Evolutionary conservation across 2,113 vertebrate genomes (phyloP), one percentile per base, ranked within the genome.

Genomic region (Xiphophorus hellerii): DNA sequence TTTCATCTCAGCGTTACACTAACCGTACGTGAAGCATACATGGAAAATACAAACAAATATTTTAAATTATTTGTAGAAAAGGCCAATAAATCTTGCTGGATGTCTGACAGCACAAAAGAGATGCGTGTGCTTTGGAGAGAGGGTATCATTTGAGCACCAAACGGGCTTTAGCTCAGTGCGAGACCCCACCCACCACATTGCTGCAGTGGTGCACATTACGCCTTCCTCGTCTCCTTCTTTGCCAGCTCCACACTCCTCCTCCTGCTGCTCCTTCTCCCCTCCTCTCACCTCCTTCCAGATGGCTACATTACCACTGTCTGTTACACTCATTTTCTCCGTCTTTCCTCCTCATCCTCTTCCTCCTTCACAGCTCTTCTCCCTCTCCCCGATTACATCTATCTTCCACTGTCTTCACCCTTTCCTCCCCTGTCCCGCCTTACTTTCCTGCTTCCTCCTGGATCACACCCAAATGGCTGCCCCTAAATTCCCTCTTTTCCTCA

Each of bases 181-280:
- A 90, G 87, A 83, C 90, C 80, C 91, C 90, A 81, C 90, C 91
- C 91, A 84, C 82, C 65, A 84, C 72, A 65, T 35, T 90, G 88
- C 92, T 85, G 90, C 91, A 93, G 88, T 85, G 82, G 71, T 69
- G 84, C 80, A 84, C 84, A 85, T 89, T 85, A 87, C 72, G 71
- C 86, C 78, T 80, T 51, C 37, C 64, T 69, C 44, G 65, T 82
- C 69, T 64, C 71, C 79, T 78, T 75, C 39, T 54, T 62, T 30
- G 62, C 64, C 33, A 54, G 67, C 61, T 60, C 48, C 77, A 65
- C 61, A 33, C 22, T 14, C 5, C 84, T 66, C 71, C 65, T 22
- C 35, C 58, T 71, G 15, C 29, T 66, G 25, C 39, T 31, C 25
- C 22, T 6, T 20, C 29, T 71, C 2, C 58, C 71, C 61, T 66